These are phyloP conservation scores for Sphaeramia orbicularis DNA, from an alignment of 2,797 vertebrate species.

Conservation along the genomic window DNA sequence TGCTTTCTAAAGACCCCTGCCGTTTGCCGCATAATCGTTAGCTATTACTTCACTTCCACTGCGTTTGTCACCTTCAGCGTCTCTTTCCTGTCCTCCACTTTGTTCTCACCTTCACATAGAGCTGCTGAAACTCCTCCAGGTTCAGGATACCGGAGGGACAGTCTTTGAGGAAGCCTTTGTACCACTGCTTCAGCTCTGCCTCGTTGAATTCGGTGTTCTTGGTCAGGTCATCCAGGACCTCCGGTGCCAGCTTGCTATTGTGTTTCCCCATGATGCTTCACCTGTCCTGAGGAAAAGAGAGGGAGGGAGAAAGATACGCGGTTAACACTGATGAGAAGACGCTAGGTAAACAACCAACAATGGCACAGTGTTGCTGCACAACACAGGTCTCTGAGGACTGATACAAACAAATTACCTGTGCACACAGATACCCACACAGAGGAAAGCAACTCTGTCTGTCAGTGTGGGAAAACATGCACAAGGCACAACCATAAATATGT, in stretches of 20 bases:
- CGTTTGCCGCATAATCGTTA: neutral
- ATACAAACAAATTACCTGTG: slow-evolving; percentile 31
- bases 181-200: slow-evolving; percentile 98
- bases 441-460: neutral
- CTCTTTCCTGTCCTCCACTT: neutral
- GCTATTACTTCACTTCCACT: no score
- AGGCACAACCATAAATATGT: neutral
- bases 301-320: neutral
- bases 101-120: slow-evolving; percentile 93
- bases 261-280: slow-evolving; percentile 93
- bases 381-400: slow-evolving; percentile 41
- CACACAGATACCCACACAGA: neutral
- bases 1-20: neutral
- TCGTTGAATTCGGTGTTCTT: slow-evolving; percentile 98
- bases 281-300: slow-evolving; percentile 47
- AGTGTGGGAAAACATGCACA: neutral
- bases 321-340: slow-evolving; percentile 28
- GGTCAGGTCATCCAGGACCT: slow-evolving; percentile 96
- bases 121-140: slow-evolving; percentile 98
- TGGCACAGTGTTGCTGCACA: slow-evolving; percentile 23
- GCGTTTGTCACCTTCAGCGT: neutral
- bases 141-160: slow-evolving; percentile 97
- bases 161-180: slow-evolving; percentile 98
- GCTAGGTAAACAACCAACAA: slow-evolving; percentile 48
- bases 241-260: slow-evolving; percentile 97